Evolutionary conservation across 2,113 vertebrate genomes (phyloP).

Genomic region (Camarhynchus parvulus): DNA sequence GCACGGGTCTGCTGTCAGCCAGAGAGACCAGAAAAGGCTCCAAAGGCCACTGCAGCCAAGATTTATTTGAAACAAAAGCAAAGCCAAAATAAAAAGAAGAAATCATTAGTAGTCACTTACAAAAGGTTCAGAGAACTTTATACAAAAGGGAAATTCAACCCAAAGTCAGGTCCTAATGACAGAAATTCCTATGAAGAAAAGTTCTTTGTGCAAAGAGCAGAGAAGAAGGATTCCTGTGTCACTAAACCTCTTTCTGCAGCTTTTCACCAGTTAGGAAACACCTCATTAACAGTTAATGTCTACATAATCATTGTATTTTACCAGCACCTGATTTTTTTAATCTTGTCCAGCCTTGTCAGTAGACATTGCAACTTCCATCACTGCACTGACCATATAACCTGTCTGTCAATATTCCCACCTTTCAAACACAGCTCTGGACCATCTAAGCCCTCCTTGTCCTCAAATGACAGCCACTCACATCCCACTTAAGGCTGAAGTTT

Average conservation of each 20-base stretch:
- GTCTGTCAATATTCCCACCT: background rate
- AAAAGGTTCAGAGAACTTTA: background rate
- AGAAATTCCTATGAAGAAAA: slow-evolving; percentile 12
- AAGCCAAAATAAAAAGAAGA: background rate
- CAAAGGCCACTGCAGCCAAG: background rate
- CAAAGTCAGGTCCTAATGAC: background rate
- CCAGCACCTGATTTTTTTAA: slow-evolving; percentile 39
- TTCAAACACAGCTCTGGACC: background rate
- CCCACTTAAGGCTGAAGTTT: background rate
- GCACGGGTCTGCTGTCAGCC: background rate
- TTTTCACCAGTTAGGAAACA: slow-evolving; percentile 59
- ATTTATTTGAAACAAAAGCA: slow-evolving; percentile 12
- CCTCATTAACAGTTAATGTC: slow-evolving; percentile 58
- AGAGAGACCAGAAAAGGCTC: background rate
- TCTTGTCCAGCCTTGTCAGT: background rate
- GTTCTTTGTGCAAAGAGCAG: slow-evolving; percentile 14
- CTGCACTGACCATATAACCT: background rate
- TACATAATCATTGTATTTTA: slow-evolving; percentile 25
- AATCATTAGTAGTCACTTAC: background rate
- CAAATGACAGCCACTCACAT: background rate
- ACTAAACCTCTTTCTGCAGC: slow-evolving; percentile 22
- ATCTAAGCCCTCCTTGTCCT: background rate
- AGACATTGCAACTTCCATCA: background rate
- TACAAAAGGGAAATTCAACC: background rate
- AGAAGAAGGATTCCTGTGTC: slow-evolving; percentile 27